A percentile compares a stretch with the other conserved stretches of the same genome.
These are phyloP conservation scores for Pelobates fuscus DNA, from an alignment of 2,113 vertebrate genomes.

Conservation along the genomic window DNA sequence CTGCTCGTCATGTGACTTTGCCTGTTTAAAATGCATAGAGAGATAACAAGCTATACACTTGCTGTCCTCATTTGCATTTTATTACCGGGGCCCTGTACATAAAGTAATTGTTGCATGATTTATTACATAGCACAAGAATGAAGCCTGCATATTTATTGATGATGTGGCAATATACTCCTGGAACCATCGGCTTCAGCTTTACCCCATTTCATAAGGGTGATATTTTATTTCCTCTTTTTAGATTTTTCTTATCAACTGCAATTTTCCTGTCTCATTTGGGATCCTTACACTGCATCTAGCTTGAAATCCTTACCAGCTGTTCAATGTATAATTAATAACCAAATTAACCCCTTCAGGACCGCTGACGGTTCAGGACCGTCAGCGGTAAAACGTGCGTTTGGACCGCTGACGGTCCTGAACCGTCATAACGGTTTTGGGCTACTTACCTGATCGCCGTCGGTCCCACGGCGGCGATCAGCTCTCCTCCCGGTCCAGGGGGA, in stretches of 20 bases:
- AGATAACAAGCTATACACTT: background rate
- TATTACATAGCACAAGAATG: background rate
- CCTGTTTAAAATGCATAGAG: conserved; percentile 1
- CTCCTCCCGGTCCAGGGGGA: too few relatives aligned
- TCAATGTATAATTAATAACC: conserved; percentile 34
- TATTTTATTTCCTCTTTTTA: background rate
- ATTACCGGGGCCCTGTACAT: background rate
- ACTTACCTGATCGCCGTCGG: too few relatives aligned
- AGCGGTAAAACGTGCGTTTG: too few relatives aligned
- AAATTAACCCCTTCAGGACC: too few relatives aligned
- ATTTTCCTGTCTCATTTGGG: background rate
- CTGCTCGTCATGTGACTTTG: background rate
- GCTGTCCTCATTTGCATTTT: background rate
- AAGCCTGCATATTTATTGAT: too few relatives aligned
- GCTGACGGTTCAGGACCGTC: too few relatives aligned
- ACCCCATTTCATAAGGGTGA: background rate
- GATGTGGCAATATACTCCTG: background rate
- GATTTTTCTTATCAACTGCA: conserved; percentile 2
- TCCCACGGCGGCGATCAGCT: too few relatives aligned
- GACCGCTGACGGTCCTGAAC: too few relatives aligned
- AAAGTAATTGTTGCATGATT: background rate
- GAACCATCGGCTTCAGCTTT: background rate
- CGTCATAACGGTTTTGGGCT: too few relatives aligned
- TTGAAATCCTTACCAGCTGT: conserved; percentile 34
- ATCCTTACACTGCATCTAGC: conserved; percentile 1